Evolutionary conservation across 2,113 vertebrate genomes (phyloP), one percentile per base, ranked within the genome.

Genomic region (Phalacrocorax aristotelis): DNA sequence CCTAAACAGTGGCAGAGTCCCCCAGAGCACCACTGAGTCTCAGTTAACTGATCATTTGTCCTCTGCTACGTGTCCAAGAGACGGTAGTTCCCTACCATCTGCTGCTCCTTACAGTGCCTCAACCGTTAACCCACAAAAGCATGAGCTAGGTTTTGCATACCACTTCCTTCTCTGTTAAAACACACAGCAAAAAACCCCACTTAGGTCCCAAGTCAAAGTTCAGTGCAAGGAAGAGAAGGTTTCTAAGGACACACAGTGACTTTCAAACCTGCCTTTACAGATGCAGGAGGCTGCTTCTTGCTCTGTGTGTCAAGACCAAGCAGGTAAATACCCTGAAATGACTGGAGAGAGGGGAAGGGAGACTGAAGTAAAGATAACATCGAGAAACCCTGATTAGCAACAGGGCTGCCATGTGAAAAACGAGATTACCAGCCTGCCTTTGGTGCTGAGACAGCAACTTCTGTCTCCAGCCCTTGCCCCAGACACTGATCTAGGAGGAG

Each of bases 401-500:
- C 13, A 4, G 52, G 20, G 27, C 42, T 69, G 30, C 72, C 72
- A 17, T 13, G 77, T 66, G 95, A 88, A 79, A 94, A 86, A 55
- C 0, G 46, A 76, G 95, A 94, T 92, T 92, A 90, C 23, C 58
- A 85, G 13, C 72, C 46, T 4, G 55, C 16, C 32, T 9, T 22
- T 25, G 3, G 9, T 80, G 93, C 97, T 96, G 97, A 96, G 82
- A 18, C 92, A 90, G 97, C 95, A 77, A 16, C 25, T 92, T 54
- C 82, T 10, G 40, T 23, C 32, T 58, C 72, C 62, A 44, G 51
- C n/a, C 68, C 61, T 55, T 30, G 82, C 18, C 58, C 72, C 87
- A 54, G 65, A 17, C 84, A 10, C 48, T 1, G 48, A 36, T 14
- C 32, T 51, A 9, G 38, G 38, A 65, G 76, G 23, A 57, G 49